phyloP scores from a whole-genome alignment of 1,140 invertebrate genomes.

The Glomeris maerens region DNA sequence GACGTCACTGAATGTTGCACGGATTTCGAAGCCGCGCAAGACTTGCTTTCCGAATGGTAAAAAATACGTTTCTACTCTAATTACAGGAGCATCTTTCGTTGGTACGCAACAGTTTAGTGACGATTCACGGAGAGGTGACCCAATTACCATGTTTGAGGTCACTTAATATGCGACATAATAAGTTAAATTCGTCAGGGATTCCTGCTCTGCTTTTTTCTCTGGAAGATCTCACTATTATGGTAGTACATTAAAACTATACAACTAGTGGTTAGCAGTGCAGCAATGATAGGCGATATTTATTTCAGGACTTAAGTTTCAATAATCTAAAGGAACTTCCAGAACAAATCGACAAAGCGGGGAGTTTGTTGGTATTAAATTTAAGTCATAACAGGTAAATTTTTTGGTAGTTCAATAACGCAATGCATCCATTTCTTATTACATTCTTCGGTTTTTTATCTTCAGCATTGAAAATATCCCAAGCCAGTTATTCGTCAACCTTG shows the following conservation, averaged over 20 bases:
- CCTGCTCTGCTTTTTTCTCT: slow-evolving; percentile 81
- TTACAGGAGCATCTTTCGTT: slow-evolving; percentile 80
- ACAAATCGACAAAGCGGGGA: slow-evolving; percentile 82
- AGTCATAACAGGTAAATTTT: slow-evolving; percentile 63
- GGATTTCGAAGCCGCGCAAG: too few species aligned
- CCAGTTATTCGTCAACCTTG: slow-evolving; percentile 88
- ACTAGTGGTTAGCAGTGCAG: too few species aligned
- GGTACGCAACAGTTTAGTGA: slow-evolving; percentile 77
- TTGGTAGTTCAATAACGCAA: slow-evolving; percentile 1
- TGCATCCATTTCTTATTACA: not conserved
- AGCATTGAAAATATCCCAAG: slow-evolving; percentile 87
- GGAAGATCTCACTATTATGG: slow-evolving; percentile 84
- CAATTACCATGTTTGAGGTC: slow-evolving; percentile 68
- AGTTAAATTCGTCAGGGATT: slow-evolving; percentile 77
- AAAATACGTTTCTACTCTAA: too few species aligned
- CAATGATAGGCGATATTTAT: too few species aligned
- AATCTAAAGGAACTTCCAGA: slow-evolving; percentile 86
- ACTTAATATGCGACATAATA: slow-evolving; percentile 89
- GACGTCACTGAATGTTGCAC: too few species aligned
- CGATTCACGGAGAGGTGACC: slow-evolving; percentile 81
- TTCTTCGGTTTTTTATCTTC: slow-evolving; percentile 26
- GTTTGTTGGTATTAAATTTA: slow-evolving; percentile 87
- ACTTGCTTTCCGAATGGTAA: too few species aligned
- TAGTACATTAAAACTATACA: too few species aligned
- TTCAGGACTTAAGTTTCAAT: slow-evolving; percentile 83